Conservation (phyloP, 35 echinoderm and acorn worm genomes). For the Heliocidaris erythrogramma region DNA sequence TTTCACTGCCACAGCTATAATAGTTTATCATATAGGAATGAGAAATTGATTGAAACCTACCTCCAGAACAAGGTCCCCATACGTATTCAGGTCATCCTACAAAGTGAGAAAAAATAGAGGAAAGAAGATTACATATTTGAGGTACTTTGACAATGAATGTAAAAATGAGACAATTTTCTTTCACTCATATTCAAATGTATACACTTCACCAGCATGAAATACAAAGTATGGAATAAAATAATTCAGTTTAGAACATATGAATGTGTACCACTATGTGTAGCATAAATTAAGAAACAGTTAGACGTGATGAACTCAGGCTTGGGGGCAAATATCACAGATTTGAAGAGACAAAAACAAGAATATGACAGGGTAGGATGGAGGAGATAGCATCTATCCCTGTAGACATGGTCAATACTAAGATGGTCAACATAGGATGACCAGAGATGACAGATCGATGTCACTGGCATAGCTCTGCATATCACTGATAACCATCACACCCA, state of each 20-base stretch:
- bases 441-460: background rate
- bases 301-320: background rate
- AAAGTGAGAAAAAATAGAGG: conserved; percentile 38
- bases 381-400: background rate
- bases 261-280: background rate
- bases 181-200: background rate
- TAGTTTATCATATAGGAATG: background rate
- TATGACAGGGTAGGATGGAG: background rate
- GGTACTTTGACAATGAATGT: background rate
- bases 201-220: background rate
- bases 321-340: background rate
- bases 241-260: background rate
- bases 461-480: background rate
- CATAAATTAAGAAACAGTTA: background rate
- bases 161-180: background rate
- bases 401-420: background rate
- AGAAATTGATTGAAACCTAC: conserved; percentile 55
- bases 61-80: conserved; percentile 87
- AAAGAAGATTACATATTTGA: background rate
- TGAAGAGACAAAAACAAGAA: background rate
- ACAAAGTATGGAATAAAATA: background rate
- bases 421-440: background rate
- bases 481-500: background rate
- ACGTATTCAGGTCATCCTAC: conserved; percentile 77
- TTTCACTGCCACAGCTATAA: background rate